Conservation (phyloP, 2,888 invertebrate species). For the Dione vanillae region DNA sequence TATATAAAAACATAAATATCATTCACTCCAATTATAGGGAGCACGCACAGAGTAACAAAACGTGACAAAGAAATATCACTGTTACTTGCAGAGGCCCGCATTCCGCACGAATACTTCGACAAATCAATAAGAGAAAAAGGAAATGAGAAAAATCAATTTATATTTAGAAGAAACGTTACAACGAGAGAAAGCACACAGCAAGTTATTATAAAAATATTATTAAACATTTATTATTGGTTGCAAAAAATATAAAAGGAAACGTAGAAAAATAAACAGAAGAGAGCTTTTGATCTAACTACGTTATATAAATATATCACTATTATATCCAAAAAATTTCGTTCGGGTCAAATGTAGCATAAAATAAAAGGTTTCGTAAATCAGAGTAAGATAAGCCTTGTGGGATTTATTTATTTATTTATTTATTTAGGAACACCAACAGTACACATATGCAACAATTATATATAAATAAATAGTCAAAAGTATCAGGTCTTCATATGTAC, state of each 20-base stretch:
- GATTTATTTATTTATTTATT: no score
- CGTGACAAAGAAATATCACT: slow-evolving; percentile 41
- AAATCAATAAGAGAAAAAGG: slow-evolving; percentile 31
- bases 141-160: slow-evolving; percentile 28
- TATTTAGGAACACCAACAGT: no score
- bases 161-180: slow-evolving; percentile 2
- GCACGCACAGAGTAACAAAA: slow-evolving; percentile 31
- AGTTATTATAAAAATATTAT: background rate
- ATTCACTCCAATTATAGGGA: slow-evolving; percentile 22
- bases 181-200: slow-evolving; percentile 3
- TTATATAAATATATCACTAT: slow-evolving; percentile 5
- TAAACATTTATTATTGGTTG: slow-evolving; percentile 1
- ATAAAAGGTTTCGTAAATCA: slow-evolving; percentile 13
- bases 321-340: background rate
- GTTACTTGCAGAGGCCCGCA: slow-evolving; percentile 32
- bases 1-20: slow-evolving; percentile 25
- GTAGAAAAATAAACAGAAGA: background rate
- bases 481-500: no score
- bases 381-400: slow-evolving; percentile 16
- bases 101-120: slow-evolving; percentile 35
- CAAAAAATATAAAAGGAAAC: background rate
- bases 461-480: no score
- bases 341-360: background rate
- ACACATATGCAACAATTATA: no score
- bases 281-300: background rate